phyloP scores from a whole-genome alignment of 2,797 vertebrate genomes.

The Pangasius mekongensis region DNA sequence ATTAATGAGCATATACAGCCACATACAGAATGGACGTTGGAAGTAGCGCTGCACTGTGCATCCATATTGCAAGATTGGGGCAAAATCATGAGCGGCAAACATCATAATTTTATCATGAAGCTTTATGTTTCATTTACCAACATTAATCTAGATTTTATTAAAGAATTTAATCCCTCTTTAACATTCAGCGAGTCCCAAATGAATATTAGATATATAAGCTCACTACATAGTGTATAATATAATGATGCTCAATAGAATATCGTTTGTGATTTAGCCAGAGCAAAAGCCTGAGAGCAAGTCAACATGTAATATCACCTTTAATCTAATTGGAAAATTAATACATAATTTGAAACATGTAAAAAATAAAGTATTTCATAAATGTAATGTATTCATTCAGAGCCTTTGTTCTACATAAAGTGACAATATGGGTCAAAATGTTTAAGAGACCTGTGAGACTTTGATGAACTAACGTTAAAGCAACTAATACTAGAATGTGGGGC shows the following conservation, averaged over 20 bases:
- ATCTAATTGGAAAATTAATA: background rate
- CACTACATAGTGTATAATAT: background rate
- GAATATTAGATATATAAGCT: background rate
- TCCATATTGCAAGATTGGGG: background rate
- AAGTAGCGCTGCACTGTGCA: background rate
- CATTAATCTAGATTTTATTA: background rate
- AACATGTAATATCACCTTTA: background rate
- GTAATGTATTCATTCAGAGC: background rate
- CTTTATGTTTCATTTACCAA: slow-evolving; percentile 1
- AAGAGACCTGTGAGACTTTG: background rate
- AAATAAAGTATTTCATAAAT: background rate
- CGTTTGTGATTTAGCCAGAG: background rate
- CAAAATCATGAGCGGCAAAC: background rate
- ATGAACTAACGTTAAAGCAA: background rate
- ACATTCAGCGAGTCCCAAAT: background rate
- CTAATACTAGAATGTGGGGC: background rate
- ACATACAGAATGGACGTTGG: background rate
- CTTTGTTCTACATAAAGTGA: background rate
- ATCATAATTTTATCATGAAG: background rate
- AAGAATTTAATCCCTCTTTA: background rate
- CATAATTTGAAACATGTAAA: background rate
- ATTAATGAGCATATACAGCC: background rate
- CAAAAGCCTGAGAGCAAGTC: too few species aligned
- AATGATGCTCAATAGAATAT: background rate
- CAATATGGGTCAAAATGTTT: background rate